A percentile compares a stretch with the other conserved stretches of the same genome.
Conservation (phyloP, 1,140 invertebrate genomes). For the Lepidurus packardi region DNA sequence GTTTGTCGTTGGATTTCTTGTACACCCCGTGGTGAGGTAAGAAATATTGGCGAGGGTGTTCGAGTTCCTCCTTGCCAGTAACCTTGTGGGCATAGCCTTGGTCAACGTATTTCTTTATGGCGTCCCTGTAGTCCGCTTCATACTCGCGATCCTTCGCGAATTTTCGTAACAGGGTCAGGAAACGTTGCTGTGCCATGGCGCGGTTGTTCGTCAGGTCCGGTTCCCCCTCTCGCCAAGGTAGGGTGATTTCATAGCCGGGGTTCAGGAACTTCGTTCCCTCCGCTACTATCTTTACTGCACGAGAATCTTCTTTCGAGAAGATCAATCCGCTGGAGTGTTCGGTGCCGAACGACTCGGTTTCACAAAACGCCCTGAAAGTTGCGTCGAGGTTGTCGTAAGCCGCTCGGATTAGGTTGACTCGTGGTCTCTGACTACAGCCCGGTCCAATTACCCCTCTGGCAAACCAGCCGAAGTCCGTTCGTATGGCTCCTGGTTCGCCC, state of each 20-base stretch:
- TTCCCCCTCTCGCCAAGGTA: no score
- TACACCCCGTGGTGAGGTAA: constrained; percentile 25
- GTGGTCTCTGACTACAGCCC: background rate
- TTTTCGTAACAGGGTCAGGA: no score
- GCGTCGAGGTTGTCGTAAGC: background rate
- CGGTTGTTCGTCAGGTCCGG: no score
- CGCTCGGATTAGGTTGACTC: background rate
- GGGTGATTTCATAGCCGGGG: no score
- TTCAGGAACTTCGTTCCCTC: constrained; percentile 8
- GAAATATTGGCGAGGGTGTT: background rate
- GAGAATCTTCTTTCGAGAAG: background rate
- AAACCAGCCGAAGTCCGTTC: background rate
- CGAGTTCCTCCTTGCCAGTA: background rate
- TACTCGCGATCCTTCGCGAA: background rate
- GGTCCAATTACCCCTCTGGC: background rate
- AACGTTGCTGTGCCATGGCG: no score
- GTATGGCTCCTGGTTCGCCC: background rate
- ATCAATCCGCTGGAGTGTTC: background rate
- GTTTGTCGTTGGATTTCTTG: constrained; percentile 3
- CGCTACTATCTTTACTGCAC: background rate
- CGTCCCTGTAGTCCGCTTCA: constrained; percentile 18
- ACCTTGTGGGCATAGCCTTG: constrained; percentile 24
- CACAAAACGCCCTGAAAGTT: background rate
- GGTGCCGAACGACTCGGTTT: constrained; percentile 29
- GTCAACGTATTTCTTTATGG: constrained; percentile 24